A percentile compares a stretch with the other conserved stretches of the same genome.
Evolutionary conservation across 2,113 vertebrate genomes (phyloP).

Genomic region (Rhinoptilus africanus): DNA sequence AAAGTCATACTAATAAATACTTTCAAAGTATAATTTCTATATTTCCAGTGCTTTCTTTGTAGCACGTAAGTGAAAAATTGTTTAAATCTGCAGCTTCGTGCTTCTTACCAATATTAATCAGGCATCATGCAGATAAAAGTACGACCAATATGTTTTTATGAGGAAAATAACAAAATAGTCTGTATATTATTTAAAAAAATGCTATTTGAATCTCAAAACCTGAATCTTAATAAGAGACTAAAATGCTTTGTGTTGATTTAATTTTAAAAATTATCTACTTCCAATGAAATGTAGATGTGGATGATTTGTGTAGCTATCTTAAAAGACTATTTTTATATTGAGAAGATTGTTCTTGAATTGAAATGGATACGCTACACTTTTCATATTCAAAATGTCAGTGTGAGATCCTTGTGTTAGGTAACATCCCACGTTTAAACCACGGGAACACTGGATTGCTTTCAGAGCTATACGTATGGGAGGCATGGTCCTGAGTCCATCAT

Average conservation of each 20-base stretch:
- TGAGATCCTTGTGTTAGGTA: neutral
- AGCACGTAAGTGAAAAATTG: neutral
- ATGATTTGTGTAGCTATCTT: neutral
- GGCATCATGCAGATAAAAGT: neutral
- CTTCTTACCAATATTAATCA: neutral
- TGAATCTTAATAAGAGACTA: neutral
- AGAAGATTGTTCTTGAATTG: neutral
- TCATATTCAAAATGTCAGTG: neutral
- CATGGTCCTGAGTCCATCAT: accelerated
- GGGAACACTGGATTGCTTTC: neutral
- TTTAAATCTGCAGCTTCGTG: neutral
- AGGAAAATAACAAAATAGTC: neutral
- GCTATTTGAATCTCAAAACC: neutral
- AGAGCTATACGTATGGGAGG: neutral
- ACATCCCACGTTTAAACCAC: neutral
- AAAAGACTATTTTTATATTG: neutral
- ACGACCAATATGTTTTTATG: neutral
- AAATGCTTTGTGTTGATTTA: neutral
- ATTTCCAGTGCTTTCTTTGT: neutral
- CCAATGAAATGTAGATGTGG: neutral
- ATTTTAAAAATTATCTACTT: neutral
- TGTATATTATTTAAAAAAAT: neutral
- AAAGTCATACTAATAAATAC: neutral
- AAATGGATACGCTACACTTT: neutral
- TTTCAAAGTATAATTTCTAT: neutral